Conservation (phyloP, 2,113 vertebrate species). For the Antigone vipio region DNA sequence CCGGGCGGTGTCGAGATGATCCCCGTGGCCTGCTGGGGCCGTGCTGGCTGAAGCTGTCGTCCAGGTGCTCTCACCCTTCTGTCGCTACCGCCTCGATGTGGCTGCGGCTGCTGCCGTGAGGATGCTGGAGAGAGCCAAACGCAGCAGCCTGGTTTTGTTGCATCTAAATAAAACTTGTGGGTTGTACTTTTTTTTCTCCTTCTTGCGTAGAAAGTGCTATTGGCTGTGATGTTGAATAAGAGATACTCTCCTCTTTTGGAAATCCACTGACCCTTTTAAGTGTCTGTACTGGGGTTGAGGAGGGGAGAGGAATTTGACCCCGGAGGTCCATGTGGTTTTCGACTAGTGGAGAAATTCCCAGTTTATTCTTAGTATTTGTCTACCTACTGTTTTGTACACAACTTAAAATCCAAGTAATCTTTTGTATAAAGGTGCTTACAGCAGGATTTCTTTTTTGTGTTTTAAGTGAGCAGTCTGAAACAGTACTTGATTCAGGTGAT, state of each 20-base stretch:
- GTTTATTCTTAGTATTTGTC: not conserved
- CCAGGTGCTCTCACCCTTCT: not conserved
- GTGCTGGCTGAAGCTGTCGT: not conserved
- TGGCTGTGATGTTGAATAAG: not conserved
- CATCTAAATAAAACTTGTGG: not conserved
- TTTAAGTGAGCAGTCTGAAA: not conserved
- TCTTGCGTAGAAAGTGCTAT: not conserved
- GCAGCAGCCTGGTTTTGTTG: not conserved
- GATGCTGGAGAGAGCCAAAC: not conserved
- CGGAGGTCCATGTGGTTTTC: not conserved
- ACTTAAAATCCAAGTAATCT: not conserved
- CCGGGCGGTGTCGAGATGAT: too few species aligned
- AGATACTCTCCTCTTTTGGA: not conserved
- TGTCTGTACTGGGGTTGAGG: not conserved
- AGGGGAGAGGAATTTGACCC: rapidly evolving
- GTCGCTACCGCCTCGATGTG: not conserved
- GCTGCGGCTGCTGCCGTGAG: not conserved
- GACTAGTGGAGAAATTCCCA: not conserved
- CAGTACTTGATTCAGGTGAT: not conserved
- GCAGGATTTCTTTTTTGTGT: not conserved
- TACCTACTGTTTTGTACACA: not conserved
- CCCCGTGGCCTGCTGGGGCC: not conserved
- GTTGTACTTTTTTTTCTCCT: not conserved
- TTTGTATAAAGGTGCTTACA: not conserved
- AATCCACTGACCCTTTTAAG: not conserved